Evolutionary conservation across 2,888 invertebrate species (phyloP).

Genomic region (Meta bourneti): DNA sequence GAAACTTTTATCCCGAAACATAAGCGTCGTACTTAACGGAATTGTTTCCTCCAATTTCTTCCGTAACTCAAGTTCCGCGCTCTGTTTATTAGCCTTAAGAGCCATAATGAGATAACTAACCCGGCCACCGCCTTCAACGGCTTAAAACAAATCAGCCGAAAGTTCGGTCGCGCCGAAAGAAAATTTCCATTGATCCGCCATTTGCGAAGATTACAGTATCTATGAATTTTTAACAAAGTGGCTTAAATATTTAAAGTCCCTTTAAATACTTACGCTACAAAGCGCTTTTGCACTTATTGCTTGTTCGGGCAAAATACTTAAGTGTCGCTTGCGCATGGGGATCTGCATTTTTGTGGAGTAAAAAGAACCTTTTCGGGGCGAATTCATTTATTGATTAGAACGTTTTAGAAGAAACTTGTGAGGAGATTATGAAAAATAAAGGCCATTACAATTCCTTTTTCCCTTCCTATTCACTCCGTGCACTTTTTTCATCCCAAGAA

Average conservation of each 20-base stretch:
- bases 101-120: not conserved
- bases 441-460: not conserved
- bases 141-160: no score
- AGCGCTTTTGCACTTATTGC: not conserved
- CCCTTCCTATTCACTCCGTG: not conserved
- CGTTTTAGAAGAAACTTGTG: not conserved
- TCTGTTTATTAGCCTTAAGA: not conserved
- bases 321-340: not conserved
- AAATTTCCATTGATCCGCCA: not conserved
- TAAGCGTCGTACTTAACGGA: no score
- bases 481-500: not conserved
- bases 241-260: conserved; percentile 21
- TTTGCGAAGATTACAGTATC: not conserved
- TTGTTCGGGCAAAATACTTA: conserved; percentile 1
- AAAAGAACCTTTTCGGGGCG: not conserved
- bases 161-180: no score
- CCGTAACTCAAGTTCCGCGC: no score
- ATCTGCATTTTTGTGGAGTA: not conserved
- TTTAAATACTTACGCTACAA: conserved; percentile 20
- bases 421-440: not conserved
- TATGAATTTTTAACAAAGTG: conserved; percentile 7
- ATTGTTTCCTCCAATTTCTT: no score
- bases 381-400: conserved; percentile 26
- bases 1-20: no score
- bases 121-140: not conserved